Evolutionary conservation across 2,888 invertebrate species (phyloP).

Genomic region (Acrobeloides nanus): DNA sequence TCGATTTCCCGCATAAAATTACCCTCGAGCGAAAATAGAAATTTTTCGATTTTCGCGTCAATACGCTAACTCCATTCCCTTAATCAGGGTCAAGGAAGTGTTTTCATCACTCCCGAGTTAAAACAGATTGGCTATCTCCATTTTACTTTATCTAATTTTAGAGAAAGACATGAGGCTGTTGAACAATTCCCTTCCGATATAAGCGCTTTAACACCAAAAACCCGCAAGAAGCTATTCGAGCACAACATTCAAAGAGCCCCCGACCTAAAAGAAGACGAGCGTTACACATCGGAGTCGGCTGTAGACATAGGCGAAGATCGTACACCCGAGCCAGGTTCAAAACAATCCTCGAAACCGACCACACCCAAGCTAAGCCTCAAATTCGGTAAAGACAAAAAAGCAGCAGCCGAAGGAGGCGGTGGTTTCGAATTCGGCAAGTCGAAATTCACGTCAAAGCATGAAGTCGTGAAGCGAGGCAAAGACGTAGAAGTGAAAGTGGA

Average conservation of each 20-base stretch:
- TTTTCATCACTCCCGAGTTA: no score
- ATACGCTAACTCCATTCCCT: no score
- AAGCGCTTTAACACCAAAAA: conserved; percentile 23
- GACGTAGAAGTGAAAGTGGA: conserved; percentile 48
- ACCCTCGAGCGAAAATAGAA: no score
- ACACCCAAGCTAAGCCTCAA: conserved; percentile 42
- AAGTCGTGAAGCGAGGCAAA: conserved; percentile 33
- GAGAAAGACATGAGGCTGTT: no score
- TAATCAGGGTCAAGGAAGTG: no score
- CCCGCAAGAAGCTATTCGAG: conserved; percentile 21
- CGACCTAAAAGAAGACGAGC: conserved; percentile 20
- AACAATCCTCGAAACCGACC: conserved; percentile 32
- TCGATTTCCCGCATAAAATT: no score
- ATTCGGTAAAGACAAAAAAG: conserved; percentile 34
- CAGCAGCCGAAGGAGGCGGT: conserved; percentile 1
- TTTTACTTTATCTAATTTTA: no score
- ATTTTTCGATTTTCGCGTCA: no score
- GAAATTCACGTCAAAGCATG: conserved; percentile 49
- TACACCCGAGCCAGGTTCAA: conserved; percentile 15
- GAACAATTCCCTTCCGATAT: not conserved
- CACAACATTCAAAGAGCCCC: conserved; percentile 18
- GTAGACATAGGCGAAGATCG: conserved; percentile 9
- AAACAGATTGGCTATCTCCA: no score
- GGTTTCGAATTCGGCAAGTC: conserved; percentile 47
- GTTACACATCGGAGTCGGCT: not conserved